These are phyloP conservation scores for Mionectes macconnelli DNA, from an alignment of 2,113 vertebrate genomes.

Conservation along the genomic window DNA sequence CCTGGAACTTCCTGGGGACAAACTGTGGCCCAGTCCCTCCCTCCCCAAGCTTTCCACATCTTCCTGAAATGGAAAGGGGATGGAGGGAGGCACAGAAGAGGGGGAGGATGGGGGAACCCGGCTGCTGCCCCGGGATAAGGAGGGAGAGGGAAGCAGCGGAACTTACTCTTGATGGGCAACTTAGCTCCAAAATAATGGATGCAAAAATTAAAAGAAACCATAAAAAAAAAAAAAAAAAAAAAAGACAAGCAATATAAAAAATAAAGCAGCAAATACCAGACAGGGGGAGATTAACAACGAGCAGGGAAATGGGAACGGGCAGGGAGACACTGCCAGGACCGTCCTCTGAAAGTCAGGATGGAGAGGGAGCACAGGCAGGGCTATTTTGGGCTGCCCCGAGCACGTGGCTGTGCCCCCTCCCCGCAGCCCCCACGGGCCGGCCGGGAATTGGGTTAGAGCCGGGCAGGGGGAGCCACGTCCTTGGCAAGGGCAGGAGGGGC, in stretches of 20 bases:
- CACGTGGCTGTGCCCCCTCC: neutral
- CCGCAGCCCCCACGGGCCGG: rapidly evolving
- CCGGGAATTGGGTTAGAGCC: neutral
- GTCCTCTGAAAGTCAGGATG: neutral
- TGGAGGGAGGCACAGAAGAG: neutral
- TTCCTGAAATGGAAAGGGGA: neutral
- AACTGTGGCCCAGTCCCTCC: rapidly evolving
- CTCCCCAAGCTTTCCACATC: neutral
- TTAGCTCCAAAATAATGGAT: constrained; percentile 69
- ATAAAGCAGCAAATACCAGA: constrained; percentile 54
- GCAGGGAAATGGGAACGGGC: neutral
- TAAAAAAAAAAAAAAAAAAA: neutral
- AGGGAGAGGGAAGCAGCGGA: neutral
- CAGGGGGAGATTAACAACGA: neutral
- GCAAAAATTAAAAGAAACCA: constrained; percentile 30
- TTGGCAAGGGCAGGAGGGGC: neutral
- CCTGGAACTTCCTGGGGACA: neutral
- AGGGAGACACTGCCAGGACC: rapidly evolving
- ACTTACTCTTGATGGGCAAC: constrained; percentile 70
- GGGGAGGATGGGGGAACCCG: neutral
- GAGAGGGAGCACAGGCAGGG: neutral
- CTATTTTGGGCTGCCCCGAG: neutral
- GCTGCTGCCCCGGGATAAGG: neutral
- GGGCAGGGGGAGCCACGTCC: neutral
- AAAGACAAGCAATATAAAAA: neutral